Evolutionary conservation across 92 coral and sea anemone genomes (phyloP), one percentile per base, ranked within the genome.

Genomic region (Porites lobata): DNA sequence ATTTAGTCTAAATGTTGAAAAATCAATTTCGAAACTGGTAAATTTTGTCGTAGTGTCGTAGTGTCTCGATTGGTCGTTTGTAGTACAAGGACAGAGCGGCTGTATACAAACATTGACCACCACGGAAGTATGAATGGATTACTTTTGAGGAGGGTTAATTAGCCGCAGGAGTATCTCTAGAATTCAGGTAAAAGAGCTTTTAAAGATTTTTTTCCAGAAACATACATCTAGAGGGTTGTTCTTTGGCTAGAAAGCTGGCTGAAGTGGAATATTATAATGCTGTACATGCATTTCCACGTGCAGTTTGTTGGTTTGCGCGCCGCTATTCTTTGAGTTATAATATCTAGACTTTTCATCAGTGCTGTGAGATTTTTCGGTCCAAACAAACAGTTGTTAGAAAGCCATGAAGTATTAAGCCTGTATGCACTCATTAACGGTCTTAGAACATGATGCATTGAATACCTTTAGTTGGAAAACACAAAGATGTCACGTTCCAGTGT

Each of bases 101-200:
- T 73, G 93, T 90, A 80, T 90, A 76, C 90, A 90, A 90, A 90
- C 90, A 67, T 58, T 70, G 84, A 87, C 85, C 87, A 88, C 87
- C 89, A 66, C 89, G 17, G 63, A 64, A 84, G 75, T 76, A 86
- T 90, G 93, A 90, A 90, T 90, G 93, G 85, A 90, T 86, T 90
- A 86, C 93, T 88, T 80, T 66, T 69, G 84, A 72, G 84, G 64
- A 71, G 62, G 87, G 22, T 9, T 47, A 47, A 72, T 84, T 65
- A 73, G 58, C 18, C 4, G 12, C 9, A 21, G 47, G 47, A 61
- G 43, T 32, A 62, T 26, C 8, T 74, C 71, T 84, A 24, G 29
- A 65, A 38, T 80, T 74, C 52, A 84, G 73, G 72, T 54, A 52
- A 65, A 75, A 50, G 50, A n/a, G 64, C 64, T 50, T 84, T 74